phyloP scores from a whole-genome alignment of 2,113 vertebrate genomes.

The Tachysurus fulvidraco region DNA sequence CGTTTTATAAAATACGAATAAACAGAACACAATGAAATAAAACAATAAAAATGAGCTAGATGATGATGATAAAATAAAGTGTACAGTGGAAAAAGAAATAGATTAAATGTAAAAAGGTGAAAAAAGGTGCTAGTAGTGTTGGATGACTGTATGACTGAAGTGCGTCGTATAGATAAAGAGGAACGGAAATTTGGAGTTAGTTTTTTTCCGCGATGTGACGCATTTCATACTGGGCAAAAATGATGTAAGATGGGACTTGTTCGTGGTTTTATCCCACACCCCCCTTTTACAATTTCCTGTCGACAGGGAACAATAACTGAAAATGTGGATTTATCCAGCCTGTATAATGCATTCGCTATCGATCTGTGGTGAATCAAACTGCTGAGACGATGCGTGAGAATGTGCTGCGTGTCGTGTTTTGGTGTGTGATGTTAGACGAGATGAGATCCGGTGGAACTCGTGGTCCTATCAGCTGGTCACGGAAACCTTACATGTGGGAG shows the following conservation, averaged over 20 bases:
- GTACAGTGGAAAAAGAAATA: not conserved
- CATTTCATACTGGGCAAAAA: not conserved
- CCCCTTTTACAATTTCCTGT: not conserved
- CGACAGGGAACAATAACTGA: not conserved
- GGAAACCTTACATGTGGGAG: conserved; percentile 56
- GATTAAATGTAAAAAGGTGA: too few relatives aligned
- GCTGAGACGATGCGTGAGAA: conserved; percentile 57
- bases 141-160: too few relatives aligned
- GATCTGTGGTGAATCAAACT: not conserved
- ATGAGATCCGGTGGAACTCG: conserved; percentile 56
- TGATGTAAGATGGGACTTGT: not conserved
- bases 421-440: conserved; percentile 38
- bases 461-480: conserved; percentile 50
- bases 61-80: too few relatives aligned
- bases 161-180: not conserved
- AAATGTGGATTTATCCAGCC: not conserved
- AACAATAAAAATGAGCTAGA: too few relatives aligned
- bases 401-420: conserved; percentile 50
- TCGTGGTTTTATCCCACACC: not conserved
- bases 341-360: not conserved
- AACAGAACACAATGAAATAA: too few relatives aligned
- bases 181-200: not conserved
- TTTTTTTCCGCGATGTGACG: not conserved
- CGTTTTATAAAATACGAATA: too few relatives aligned
- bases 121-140: too few relatives aligned